Evolutionary conservation across 1,140 invertebrate species (phyloP).

Genomic region (Drosophila bocki): DNA sequence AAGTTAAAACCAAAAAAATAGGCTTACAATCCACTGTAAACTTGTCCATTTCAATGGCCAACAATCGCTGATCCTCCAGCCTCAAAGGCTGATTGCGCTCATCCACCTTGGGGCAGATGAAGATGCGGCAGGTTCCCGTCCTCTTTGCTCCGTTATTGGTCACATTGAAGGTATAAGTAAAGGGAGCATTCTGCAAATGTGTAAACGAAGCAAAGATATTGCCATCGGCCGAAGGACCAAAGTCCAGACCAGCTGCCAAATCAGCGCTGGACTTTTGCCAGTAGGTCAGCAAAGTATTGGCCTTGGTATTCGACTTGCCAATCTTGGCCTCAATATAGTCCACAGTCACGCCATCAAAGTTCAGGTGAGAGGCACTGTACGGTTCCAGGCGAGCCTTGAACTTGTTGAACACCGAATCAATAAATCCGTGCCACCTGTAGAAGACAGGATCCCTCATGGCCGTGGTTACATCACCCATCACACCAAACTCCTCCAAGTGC

Average conservation of each 20-base stretch:
- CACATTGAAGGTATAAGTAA: slow-evolving; percentile 86
- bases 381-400: slow-evolving; percentile 88
- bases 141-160: slow-evolving; percentile 75
- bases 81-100: slow-evolving; percentile 86
- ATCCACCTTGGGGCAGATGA: slow-evolving; percentile 87
- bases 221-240: slow-evolving; percentile 85
- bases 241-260: slow-evolving; percentile 88
- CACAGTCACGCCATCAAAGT: slow-evolving; percentile 84
- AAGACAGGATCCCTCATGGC: slow-evolving; percentile 90
- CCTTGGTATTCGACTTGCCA: slow-evolving; percentile 62
- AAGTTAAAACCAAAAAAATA: accelerated
- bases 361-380: slow-evolving; percentile 86
- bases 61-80: slow-evolving; percentile 86
- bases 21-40: slow-evolving; percentile 86
- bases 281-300: slow-evolving; percentile 86
- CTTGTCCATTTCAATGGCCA: slow-evolving; percentile 88
- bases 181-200: slow-evolving; percentile 89
- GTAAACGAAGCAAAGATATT: slow-evolving; percentile 87
- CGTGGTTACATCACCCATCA: slow-evolving; percentile 89
- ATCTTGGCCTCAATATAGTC: slow-evolving; percentile 82
- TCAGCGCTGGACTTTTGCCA: slow-evolving; percentile 88
- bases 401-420: slow-evolving; percentile 89
- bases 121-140: slow-evolving; percentile 87
- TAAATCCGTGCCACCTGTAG: slow-evolving; percentile 89
- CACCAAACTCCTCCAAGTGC: slow-evolving; percentile 87